Evolutionary conservation across 2,113 vertebrate genomes (phyloP), one percentile per base, ranked within the genome.

Genomic region (Ranitomeya imitator): DNA sequence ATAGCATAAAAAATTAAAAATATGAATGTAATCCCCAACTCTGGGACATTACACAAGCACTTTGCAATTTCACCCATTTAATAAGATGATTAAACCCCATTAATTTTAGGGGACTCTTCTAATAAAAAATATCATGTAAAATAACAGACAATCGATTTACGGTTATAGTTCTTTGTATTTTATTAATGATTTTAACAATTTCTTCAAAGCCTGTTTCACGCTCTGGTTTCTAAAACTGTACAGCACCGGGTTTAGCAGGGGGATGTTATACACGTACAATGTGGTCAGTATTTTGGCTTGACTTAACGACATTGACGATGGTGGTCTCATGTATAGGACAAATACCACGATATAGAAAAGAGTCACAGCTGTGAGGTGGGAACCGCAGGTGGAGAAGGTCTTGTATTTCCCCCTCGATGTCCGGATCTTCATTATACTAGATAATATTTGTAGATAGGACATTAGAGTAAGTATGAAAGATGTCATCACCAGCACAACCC

Each of bases 381-480:
- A 91, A 37, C 89, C 55, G 12, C 92, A 93, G 0, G 91, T 93
- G 52, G 92, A 93, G 90, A 93, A 92, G 51, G 91, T 91, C 91
- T 93, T 93, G 74, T 21, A 90, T 74, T 18, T 67, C 1, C 91
- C 88, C n/a, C 88, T 73, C 14, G 57, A 78, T 74, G 92, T 91
- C 57, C 0, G 16, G 86, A 92, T 92, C 54, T 12, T 87, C 74
- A 90, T 57, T 60, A 93, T 90, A 10, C 63, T 77, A 21, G 4
- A 84, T 52, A 93, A 60, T 73, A 93, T 90, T 13, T 23, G 86
- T 76, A 88, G 2, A 4, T 92, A 92, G 3, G 90, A 91, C 73
- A 93, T 26, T 18, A 89, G 76, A 61, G 92, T 90, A 12, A 90
- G 79, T 2, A 85, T 45, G 7, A 90, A 37, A 3, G 92, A 92